Evolutionary conservation across 2,888 invertebrate species (phyloP).

Genomic region (Ernsta delagoae): DNA sequence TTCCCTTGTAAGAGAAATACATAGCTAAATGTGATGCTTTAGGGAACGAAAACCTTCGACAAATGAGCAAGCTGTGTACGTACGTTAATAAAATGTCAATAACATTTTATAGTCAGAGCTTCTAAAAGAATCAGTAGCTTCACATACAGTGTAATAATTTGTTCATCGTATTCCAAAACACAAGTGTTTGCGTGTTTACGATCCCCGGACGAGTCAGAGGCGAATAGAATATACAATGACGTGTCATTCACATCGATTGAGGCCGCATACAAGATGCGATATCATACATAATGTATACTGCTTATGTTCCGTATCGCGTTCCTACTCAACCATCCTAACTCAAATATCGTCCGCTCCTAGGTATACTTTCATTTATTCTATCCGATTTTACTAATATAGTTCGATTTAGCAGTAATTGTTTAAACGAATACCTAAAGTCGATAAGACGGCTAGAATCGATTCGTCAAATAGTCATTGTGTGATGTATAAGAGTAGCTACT

Average conservation of each 20-base stretch:
- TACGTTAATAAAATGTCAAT: too few species aligned
- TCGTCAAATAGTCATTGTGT: not conserved
- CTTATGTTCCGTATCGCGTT: conserved; percentile 63
- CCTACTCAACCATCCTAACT: conserved; percentile 34
- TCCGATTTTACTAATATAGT: too few species aligned
- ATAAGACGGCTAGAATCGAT: not conserved
- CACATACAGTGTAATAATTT: conserved; percentile 52
- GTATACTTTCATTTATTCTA: too few species aligned
- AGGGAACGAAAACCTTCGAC: not conserved
- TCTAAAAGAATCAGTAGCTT: conserved; percentile 37
- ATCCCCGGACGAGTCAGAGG: conserved; percentile 72
- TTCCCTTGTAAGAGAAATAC: conserved; percentile 54
- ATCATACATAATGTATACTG: conserved; percentile 73
- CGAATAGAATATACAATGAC: conserved; percentile 81
- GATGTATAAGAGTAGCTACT: not conserved
- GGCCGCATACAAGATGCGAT: conserved; percentile 76
- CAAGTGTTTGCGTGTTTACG: conserved; percentile 79
- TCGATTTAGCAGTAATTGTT: too few species aligned
- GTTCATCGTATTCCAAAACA: conserved; percentile 69
- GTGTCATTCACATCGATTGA: conserved; percentile 81
- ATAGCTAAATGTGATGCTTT: conserved; percentile 14
- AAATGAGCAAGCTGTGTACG: not conserved
- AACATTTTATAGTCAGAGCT: not conserved
- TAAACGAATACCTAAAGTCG: too few species aligned
- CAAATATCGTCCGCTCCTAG: too few species aligned